A percentile compares a stretch with the other conserved stretches of the same genome.
These are phyloP conservation scores for Symphodus melops DNA, from an alignment of 2,113 vertebrate species.

Conservation along the genomic window DNA sequence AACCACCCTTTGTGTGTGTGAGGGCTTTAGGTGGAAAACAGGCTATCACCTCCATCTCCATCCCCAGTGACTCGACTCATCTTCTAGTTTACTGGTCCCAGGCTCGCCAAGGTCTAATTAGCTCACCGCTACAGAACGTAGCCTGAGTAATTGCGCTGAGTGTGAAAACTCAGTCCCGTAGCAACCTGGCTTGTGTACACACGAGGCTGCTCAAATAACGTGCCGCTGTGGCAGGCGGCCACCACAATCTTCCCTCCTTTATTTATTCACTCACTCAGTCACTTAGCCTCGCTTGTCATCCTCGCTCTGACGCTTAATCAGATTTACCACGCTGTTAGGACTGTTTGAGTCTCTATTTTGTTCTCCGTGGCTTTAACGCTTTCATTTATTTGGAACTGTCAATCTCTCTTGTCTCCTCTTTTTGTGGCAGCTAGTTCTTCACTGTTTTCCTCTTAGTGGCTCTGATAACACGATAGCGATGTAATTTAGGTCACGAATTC, in stretches of 20 bases:
- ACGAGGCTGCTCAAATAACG: constrained; percentile 61
- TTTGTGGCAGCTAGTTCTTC: neutral
- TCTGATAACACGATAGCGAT: constrained; percentile 7
- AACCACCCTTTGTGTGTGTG: constrained; percentile 14
- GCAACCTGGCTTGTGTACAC: constrained; percentile 69
- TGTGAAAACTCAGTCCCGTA: constrained; percentile 66
- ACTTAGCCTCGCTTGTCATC: constrained; percentile 67
- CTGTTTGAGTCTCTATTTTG: constrained; percentile 53
- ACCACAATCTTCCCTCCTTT: constrained; percentile 64
- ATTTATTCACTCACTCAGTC: constrained; percentile 79
- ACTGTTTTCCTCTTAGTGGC: neutral
- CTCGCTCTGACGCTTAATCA: constrained; percentile 66
- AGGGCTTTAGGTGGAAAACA: constrained; percentile 64
- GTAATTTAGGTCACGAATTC: constrained; percentile 18
- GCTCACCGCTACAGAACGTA: constrained; percentile 63
- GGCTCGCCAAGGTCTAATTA: constrained; percentile 71
- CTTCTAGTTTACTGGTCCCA: constrained; percentile 40
- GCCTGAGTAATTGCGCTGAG: constrained; percentile 62
- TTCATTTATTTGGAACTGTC: constrained; percentile 56
- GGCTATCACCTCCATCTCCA: constrained; percentile 52
- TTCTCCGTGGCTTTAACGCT: constrained; percentile 45
- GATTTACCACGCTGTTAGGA: constrained; percentile 65
- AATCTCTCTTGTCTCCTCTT: constrained; percentile 15
- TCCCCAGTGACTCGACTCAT: constrained; percentile 66
- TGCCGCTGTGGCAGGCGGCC: constrained; percentile 64